phyloP scores from a whole-genome alignment of 30 jellyfish, hydroid and myxozoan species.

The Pelagia noctiluca region DNA sequence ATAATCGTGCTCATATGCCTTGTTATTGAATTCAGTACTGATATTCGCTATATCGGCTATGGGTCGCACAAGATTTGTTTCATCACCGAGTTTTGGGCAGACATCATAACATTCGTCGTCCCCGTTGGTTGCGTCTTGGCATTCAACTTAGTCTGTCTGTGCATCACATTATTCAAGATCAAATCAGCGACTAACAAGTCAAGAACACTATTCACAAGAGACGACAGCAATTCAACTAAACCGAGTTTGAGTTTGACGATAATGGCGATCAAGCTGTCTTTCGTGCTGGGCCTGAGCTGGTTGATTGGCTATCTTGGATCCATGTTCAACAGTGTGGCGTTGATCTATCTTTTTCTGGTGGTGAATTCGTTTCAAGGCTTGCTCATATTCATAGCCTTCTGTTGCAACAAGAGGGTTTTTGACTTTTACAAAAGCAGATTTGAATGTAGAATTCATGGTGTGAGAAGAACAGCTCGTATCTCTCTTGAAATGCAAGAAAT shows the following conservation, averaged over 20 bases:
- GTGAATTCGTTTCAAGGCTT: constrained; percentile 62
- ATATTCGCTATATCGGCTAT: constrained; percentile 9
- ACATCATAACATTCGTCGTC: constrained; percentile 23
- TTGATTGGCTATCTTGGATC: constrained; percentile 60
- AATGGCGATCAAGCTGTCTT: constrained; percentile 53
- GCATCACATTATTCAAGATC: constrained; percentile 32
- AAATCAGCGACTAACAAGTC: constrained; percentile 34
- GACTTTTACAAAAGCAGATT: constrained; percentile 17
- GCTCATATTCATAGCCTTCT: constrained; percentile 54
- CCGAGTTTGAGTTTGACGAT: constrained; percentile 47
- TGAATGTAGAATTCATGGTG: too few relatives aligned
- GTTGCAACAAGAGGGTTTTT: constrained; percentile 56
- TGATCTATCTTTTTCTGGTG: constrained; percentile 25
- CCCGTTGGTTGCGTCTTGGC: constrained; percentile 49
- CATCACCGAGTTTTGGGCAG: constrained; percentile 35
- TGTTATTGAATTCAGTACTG: constrained; percentile 16
- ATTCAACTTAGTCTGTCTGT: constrained; percentile 52
- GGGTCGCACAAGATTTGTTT: constrained; percentile 42
- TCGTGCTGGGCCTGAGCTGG: constrained; percentile 54
- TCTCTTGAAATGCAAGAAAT: too few relatives aligned
- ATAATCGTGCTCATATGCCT: constrained; percentile 16
- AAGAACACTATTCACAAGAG: constrained; percentile 4
- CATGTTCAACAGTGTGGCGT: background rate
- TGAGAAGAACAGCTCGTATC: too few relatives aligned
- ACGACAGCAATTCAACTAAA: background rate